Conservation (phyloP, 37 sponge, comb jelly and placozoan species). For the Aplysina aerophoba region DNA sequence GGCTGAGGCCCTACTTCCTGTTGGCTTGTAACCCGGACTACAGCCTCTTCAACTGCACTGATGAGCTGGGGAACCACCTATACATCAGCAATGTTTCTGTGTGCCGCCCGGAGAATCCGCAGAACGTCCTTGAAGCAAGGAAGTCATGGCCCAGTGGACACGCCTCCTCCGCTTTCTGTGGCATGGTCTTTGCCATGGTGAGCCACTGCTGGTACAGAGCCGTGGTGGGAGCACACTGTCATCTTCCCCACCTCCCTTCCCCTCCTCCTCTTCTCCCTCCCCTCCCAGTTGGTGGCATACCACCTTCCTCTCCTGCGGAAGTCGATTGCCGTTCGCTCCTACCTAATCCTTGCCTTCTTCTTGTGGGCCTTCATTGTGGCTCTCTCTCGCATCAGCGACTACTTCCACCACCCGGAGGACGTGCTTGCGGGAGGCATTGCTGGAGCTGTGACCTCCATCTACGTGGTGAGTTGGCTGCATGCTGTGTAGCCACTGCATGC, state of each 20-base stretch:
- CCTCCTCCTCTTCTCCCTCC: neutral
- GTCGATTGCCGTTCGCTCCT: neutral
- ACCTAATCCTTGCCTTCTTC: slow-evolving; percentile 35
- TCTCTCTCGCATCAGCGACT: slow-evolving; percentile 63
- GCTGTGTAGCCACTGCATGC: neutral
- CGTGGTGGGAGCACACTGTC: no score
- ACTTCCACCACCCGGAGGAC: slow-evolving; percentile 65
- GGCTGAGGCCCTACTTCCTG: slow-evolving; percentile 71
- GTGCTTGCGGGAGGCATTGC: slow-evolving; percentile 51
- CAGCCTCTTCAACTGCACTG: slow-evolving; percentile 62
- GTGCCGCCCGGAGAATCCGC: slow-evolving; percentile 9
- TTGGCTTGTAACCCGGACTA: slow-evolving; percentile 67
- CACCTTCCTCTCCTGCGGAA: neutral
- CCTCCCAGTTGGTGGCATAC: neutral
- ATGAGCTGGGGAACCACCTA: slow-evolving; percentile 36
- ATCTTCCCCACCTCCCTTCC: no score
- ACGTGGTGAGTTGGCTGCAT: slow-evolving; percentile 22
- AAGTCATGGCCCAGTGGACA: slow-evolving; percentile 77
- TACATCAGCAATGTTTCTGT: slow-evolving; percentile 43
- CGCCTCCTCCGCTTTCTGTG: slow-evolving; percentile 23
- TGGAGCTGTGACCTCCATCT: slow-evolving; percentile 41
- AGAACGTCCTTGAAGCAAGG: slow-evolving; percentile 29
- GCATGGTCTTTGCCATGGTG: slow-evolving; percentile 36
- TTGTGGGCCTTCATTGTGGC: slow-evolving; percentile 39
- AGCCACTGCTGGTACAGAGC: no score